Percentiles rank a stretch among this genome's conserved stretches.
Conservation (phyloP, 23 tunicate genomes). For the Halocynthia aurantium region DNA sequence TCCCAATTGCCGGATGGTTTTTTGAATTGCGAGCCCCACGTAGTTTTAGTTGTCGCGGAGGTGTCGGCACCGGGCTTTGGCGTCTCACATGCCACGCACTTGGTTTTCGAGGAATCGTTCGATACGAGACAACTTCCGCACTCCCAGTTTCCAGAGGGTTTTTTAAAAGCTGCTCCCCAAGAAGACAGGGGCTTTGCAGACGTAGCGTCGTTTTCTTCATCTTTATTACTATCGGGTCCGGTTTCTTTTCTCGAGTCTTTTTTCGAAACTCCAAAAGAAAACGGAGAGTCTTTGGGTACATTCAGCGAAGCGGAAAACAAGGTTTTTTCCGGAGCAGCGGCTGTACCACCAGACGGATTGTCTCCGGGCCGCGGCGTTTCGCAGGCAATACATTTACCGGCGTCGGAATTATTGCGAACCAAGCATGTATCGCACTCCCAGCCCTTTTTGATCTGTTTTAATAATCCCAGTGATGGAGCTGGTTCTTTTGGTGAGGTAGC, state of each 20-base stretch:
- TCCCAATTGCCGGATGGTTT: constrained; percentile 21
- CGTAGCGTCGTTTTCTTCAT: neutral
- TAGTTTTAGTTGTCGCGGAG: neutral
- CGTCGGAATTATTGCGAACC: constrained; percentile 8
- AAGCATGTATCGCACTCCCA: constrained; percentile 27
- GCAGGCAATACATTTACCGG: constrained; percentile 21
- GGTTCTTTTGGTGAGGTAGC: no score
- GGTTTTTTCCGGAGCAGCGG: neutral
- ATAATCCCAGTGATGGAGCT: neutral
- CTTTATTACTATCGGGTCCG: no score
- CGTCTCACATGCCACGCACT: constrained; percentile 32
- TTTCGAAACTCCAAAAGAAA: neutral
- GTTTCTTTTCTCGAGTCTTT: neutral
- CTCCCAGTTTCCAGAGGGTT: constrained; percentile 31
- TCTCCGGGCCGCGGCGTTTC: constrained; percentile 17
- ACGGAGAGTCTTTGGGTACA: neutral
- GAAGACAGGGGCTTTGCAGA: neutral
- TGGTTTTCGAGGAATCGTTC: neutral
- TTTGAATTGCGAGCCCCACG: constrained; percentile 1
- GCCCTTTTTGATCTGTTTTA: neutral
- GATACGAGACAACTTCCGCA: constrained; percentile 32
- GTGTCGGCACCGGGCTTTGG: constrained; percentile 29
- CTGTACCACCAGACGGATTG: neutral
- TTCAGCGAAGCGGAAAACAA: no score
- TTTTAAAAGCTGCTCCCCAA: constrained; percentile 9